phyloP scores from a whole-genome alignment of 2,797 vertebrate species.

The Jordanella pulchra region DNA sequence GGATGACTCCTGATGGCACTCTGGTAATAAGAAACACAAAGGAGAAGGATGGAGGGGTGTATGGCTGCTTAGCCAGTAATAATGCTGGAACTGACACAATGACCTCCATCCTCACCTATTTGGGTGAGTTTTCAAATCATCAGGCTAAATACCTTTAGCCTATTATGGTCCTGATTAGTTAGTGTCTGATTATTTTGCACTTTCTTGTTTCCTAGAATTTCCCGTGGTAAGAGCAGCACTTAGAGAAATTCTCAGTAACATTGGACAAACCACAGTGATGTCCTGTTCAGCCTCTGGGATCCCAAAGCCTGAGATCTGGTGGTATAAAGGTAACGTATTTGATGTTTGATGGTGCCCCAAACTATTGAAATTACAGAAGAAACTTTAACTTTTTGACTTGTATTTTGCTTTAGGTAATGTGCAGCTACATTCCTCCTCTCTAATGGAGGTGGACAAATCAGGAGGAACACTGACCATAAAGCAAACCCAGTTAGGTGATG shows the following conservation, averaged over 20 bases:
- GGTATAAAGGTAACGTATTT: constrained; percentile 91
- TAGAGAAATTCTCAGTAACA: constrained; percentile 86
- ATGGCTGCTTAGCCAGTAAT: constrained; percentile 93
- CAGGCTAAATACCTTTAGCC: not conserved
- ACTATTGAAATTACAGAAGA: not conserved
- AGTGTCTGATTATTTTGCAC: not conserved
- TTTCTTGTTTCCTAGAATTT: constrained; percentile 76
- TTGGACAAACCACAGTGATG: constrained; percentile 88
- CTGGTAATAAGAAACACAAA: constrained; percentile 85
- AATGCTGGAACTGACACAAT: constrained; percentile 87
- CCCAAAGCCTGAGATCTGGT: constrained; percentile 87
- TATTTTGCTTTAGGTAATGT: constrained; percentile 80
- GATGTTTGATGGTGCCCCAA: not conserved
- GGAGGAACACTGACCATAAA: constrained; percentile 87
- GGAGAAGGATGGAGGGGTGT: constrained; percentile 88
- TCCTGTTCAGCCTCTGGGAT: constrained; percentile 88
- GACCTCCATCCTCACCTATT: constrained; percentile 84
- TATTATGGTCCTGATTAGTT: not conserved
- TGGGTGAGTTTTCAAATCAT: constrained; percentile 74
- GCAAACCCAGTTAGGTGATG: constrained; percentile 85
- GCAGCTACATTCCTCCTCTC: constrained; percentile 82
- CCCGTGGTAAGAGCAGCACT: constrained; percentile 84
- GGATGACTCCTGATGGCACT: constrained; percentile 86
- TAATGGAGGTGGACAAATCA: constrained; percentile 79
- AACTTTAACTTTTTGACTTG: not conserved